These are phyloP conservation scores for Circaetus gallicus DNA, from an alignment of 2,113 vertebrate species.

Conservation along the genomic window DNA sequence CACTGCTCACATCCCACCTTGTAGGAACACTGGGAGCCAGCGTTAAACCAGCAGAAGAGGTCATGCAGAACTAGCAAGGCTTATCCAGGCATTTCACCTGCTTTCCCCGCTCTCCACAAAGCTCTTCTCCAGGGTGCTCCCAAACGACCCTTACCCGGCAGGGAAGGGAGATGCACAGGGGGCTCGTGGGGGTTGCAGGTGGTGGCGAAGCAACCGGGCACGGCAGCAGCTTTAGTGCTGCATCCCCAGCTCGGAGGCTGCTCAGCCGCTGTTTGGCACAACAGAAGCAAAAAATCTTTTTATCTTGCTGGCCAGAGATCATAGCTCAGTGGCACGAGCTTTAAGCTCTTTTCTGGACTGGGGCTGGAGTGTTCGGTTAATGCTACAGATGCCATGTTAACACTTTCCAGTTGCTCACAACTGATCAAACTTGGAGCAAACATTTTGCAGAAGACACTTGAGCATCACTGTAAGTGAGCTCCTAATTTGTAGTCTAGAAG, in stretches of 20 bases:
- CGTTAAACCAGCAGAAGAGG: not conserved
- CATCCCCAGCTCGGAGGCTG: not conserved
- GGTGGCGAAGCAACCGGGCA: not conserved
- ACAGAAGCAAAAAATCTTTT: not conserved
- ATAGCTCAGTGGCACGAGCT: fast-evolving
- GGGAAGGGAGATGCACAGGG: not conserved
- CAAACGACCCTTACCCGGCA: fast-evolving
- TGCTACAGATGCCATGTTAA: not conserved
- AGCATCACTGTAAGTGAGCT: not conserved
- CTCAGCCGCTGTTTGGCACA: not conserved
- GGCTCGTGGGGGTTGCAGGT: fast-evolving
- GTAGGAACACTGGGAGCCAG: not conserved
- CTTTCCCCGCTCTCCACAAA: not conserved
- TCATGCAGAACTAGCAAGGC: not conserved
- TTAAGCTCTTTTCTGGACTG: not conserved
- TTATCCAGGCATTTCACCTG: not conserved
- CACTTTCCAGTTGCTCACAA: not conserved
- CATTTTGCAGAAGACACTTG: not conserved
- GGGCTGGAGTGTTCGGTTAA: not conserved
- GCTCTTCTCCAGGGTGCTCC: not conserved
- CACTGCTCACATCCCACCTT: not conserved
- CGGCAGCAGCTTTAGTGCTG: not conserved
- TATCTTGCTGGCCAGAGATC: not conserved
- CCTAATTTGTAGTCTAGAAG: not conserved
- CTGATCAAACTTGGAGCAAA: fast-evolving